These are phyloP conservation scores for Chlorops oryzae DNA, from an alignment of 1,140 invertebrate genomes.

Conservation along the genomic window DNA sequence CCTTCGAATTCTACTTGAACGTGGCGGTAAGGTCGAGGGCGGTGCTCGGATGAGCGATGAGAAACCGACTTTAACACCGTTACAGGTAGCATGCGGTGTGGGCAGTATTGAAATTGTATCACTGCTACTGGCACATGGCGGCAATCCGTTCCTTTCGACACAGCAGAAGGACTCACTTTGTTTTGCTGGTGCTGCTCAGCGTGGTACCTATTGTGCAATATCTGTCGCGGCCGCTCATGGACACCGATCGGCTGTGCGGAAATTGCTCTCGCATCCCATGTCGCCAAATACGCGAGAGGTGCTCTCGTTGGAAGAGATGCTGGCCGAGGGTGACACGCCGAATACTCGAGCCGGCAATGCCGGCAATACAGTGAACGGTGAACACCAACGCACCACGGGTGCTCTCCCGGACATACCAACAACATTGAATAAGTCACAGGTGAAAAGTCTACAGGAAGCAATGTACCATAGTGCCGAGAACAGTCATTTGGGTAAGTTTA, in stretches of 20 bases:
- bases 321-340: slow-evolving; percentile 68
- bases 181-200: slow-evolving; percentile 76
- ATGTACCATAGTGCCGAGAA: slow-evolving; percentile 90
- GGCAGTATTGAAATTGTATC: slow-evolving; percentile 76
- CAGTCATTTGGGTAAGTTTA: slow-evolving; percentile 70
- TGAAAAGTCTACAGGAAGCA: slow-evolving; percentile 79
- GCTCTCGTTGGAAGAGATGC: slow-evolving; percentile 80
- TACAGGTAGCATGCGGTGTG: slow-evolving; percentile 76
- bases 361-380: slow-evolving; percentile 11
- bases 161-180: slow-evolving; percentile 74
- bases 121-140: slow-evolving; percentile 71
- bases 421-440: slow-evolving; percentile 72
- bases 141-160: slow-evolving; percentile 79
- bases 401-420: slow-evolving; percentile 37
- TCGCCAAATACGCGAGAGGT: slow-evolving; percentile 64
- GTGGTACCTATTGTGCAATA: slow-evolving; percentile 77
- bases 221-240: slow-evolving; percentile 83
- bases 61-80: slow-evolving; percentile 75
- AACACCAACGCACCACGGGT: slow-evolving; percentile 19
- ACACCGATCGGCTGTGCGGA: slow-evolving; percentile 67
- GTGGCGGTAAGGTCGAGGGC: slow-evolving; percentile 78
- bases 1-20: slow-evolving; percentile 61
- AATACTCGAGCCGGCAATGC: slow-evolving; percentile 14
- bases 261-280: slow-evolving; percentile 70
- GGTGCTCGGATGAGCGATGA: slow-evolving; percentile 74